phyloP scores from a whole-genome alignment of 2,797 vertebrate genomes.

The Nannoperca obscura region DNA sequence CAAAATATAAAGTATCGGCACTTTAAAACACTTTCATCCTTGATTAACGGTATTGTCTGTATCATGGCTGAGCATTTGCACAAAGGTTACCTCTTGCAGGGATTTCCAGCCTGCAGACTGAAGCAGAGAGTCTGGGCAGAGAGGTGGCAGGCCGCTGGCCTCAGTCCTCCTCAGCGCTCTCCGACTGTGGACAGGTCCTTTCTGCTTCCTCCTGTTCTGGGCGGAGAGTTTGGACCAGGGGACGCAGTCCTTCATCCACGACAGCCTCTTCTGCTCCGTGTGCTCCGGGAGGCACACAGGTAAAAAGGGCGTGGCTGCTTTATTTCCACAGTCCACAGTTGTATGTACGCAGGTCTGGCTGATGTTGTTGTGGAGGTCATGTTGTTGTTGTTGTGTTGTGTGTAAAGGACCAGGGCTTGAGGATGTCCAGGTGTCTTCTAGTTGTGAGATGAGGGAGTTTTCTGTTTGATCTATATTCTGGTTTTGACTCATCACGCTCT shows the following conservation, averaged over 20 bases:
- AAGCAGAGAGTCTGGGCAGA: slow-evolving; percentile 85
- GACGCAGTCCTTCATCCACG: slow-evolving; percentile 89
- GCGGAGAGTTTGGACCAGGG: slow-evolving; percentile 88
- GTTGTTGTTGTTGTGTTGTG: background rate
- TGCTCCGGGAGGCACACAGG: slow-evolving; percentile 67
- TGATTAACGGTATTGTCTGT: background rate
- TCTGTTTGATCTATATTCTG: background rate
- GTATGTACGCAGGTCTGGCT: background rate
- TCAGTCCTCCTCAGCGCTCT: slow-evolving; percentile 61
- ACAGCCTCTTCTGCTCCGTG: slow-evolving; percentile 87
- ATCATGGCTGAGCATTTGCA: background rate
- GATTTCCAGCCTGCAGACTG: slow-evolving; percentile 80
- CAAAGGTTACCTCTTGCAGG: slow-evolving; percentile 87
- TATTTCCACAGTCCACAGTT: background rate
- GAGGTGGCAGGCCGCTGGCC: slow-evolving; percentile 70
- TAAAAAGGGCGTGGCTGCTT: background rate
- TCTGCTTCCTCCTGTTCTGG: slow-evolving; percentile 84
- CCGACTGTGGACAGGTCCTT: slow-evolving; percentile 16
- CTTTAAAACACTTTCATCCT: background rate
- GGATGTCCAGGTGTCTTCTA: background rate
- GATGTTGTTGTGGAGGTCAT: background rate
- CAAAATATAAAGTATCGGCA: background rate
- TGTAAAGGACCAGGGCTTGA: background rate
- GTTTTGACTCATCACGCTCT: background rate
- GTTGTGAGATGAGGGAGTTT: background rate